phyloP scores from a whole-genome alignment of 2,113 vertebrate genomes.

The Sander lucioperca region DNA sequence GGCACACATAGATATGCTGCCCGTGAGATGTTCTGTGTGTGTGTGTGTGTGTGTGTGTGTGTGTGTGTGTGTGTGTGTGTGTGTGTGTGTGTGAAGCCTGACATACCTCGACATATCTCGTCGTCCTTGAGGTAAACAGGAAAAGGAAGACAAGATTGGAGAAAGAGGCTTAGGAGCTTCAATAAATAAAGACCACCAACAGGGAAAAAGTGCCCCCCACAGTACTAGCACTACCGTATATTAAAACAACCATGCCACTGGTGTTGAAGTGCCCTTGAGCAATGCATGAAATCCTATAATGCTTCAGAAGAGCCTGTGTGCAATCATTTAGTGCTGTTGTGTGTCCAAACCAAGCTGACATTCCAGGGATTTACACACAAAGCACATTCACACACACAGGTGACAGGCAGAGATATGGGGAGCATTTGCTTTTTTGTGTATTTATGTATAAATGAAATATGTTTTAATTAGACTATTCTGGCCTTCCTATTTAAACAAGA shows the following conservation, averaged over 20 bases:
- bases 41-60: not conserved
- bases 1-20: not conserved
- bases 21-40: not conserved
- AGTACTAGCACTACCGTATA: not conserved
- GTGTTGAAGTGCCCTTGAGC: not conserved
- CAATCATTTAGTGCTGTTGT: no score
- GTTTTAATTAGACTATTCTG: not conserved
- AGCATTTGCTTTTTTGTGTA: conserved; percentile 11
- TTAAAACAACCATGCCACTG: not conserved
- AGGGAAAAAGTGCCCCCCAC: not conserved
- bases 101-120: not conserved
- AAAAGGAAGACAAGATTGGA: conserved; percentile 23
- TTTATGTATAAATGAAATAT: not conserved
- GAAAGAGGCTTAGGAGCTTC: not conserved
- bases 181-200: not conserved
- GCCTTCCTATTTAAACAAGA: not conserved
- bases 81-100: conserved; percentile 6
- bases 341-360: not conserved
- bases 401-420: conserved; percentile 6
- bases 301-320: not conserved
- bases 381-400: conserved; percentile 10
- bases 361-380: not conserved
- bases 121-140: conserved; percentile 48
- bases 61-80: conserved; percentile 3
- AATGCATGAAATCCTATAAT: not conserved